Conservation (phyloP, 1,140 invertebrate genomes). For the Bactericera cockerelli region DNA sequence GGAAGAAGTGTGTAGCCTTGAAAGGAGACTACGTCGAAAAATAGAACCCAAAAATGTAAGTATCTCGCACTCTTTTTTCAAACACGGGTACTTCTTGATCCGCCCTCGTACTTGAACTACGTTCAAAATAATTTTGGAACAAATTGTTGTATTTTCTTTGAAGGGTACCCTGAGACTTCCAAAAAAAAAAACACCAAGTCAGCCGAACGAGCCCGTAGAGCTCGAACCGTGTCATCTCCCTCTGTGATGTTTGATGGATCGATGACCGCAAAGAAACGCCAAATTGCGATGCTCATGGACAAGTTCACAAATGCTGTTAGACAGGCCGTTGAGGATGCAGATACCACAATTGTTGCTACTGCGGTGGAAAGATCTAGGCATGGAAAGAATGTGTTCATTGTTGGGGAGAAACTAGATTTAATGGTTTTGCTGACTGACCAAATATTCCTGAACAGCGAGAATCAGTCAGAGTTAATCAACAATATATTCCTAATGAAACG, state of each 20-base stretch:
- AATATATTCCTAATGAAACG: not conserved
- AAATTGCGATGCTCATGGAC: not conserved
- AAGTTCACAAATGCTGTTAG: not conserved
- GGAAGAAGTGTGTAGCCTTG: too few relatives aligned
- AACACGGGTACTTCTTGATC: too few relatives aligned
- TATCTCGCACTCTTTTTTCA: too few relatives aligned
- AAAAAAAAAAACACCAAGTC: not conserved
- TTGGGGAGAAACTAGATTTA: not conserved
- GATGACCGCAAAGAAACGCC: not conserved
- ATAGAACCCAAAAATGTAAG: too few relatives aligned
- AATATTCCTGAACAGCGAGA: not conserved
- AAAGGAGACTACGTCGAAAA: too few relatives aligned
- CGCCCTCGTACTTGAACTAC: slow-evolving; percentile 20
- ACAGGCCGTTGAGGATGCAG: not conserved
- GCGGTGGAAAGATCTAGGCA: not conserved
- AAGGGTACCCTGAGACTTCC: slow-evolving; percentile 17
- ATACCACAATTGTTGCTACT: not conserved
- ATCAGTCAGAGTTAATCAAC: not conserved
- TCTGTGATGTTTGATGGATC: too few relatives aligned
- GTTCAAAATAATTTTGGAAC: slow-evolving; percentile 15
- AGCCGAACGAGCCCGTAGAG: not conserved
- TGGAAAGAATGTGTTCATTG: not conserved
- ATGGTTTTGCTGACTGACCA: not conserved
- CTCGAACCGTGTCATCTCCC: not conserved
- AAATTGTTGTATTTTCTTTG: slow-evolving; percentile 18